Evolutionary conservation across 1,140 invertebrate species (phyloP), one percentile per base, ranked within the genome.

Genomic region (Vollenhovia emeryi): DNA sequence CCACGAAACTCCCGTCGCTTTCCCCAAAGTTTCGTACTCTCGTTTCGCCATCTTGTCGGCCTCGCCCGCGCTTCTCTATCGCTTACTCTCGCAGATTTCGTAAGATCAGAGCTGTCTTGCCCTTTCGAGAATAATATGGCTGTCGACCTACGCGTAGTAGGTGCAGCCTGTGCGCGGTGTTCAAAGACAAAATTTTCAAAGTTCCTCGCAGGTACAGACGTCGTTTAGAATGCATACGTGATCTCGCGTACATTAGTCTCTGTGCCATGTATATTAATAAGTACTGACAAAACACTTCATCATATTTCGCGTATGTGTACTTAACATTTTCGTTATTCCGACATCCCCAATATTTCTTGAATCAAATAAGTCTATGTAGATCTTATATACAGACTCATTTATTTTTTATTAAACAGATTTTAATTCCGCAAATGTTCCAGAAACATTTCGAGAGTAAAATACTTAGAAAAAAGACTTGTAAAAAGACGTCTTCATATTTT

Each of bases 1-100:
- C 86, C 78, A 84, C 73, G 82, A 50, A 62, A 90, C 84, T 84
- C 87, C 84, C 87, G 85, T 83, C 87, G 73, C 62, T 87, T 76
- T 84, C 79, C 82, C 76, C 7, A n/a, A 85, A 85, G 36, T 85
- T 88, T 79, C 27, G 45, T 11, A 52, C 11, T 36, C 57, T 33
- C 50, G 15, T 57, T 78, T 52, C 30, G 30, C 76, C 5, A 3
- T 50, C 73, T 78, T 27, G 40, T 59, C 59, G 11, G 21, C 2
- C 27, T 57, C 24, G 62, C 13, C 0, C 40, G 7, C 64, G 6
- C n/a, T 45, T 69, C 36, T 40, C 7, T 45, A 27, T 62, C 30
- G 24, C 21, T 50, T 36, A 1, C 69, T 83, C 60, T 57, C 36
- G 7, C 6, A 43, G 9, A 79, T 30, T n/a, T 24, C 30, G 36